Evolutionary conservation across 2,888 invertebrate genomes (phyloP).

Genomic region (Chironomus riparius): DNA sequence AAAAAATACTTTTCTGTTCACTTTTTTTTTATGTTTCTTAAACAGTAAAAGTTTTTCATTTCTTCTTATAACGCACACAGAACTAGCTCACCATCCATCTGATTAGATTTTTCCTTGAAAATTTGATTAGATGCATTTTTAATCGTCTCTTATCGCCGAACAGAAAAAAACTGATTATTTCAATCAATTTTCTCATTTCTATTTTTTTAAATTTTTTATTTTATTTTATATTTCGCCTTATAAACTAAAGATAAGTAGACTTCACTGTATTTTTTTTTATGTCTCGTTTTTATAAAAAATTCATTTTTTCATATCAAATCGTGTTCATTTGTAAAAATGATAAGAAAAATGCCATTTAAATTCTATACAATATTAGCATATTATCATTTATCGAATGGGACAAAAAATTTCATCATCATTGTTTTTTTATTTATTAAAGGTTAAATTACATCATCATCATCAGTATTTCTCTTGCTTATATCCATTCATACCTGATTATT

Average conservation of each 20-base stretch:
- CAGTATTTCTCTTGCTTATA: background rate
- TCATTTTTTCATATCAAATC: slow-evolving; percentile 9
- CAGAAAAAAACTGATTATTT: too few relatives aligned
- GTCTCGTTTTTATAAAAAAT: slow-evolving; percentile 4
- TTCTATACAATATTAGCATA: slow-evolving; percentile 12
- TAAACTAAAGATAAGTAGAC: slow-evolving; percentile 2
- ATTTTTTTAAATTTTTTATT: background rate
- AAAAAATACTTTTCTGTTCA: slow-evolving; percentile 1
- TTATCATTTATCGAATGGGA: background rate
- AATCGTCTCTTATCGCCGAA: background rate
- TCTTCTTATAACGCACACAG: slow-evolving; percentile 17
- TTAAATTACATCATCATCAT: background rate
- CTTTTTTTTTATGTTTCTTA: background rate
- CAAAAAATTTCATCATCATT: background rate
- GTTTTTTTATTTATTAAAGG: background rate
- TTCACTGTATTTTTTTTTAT: background rate
- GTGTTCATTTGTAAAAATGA: slow-evolving; percentile 12
- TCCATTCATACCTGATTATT: background rate
- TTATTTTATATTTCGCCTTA: background rate
- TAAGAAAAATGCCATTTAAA: slow-evolving; percentile 8
- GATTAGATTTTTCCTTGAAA: background rate
- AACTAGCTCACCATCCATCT: background rate
- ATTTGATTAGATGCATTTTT: slow-evolving; percentile 7
- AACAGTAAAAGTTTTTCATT: background rate
- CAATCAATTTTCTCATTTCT: too few relatives aligned